Base-by-base conservation (phyloP, 2,113 vertebrate species). In the Anhinga anhinga region DNA sequence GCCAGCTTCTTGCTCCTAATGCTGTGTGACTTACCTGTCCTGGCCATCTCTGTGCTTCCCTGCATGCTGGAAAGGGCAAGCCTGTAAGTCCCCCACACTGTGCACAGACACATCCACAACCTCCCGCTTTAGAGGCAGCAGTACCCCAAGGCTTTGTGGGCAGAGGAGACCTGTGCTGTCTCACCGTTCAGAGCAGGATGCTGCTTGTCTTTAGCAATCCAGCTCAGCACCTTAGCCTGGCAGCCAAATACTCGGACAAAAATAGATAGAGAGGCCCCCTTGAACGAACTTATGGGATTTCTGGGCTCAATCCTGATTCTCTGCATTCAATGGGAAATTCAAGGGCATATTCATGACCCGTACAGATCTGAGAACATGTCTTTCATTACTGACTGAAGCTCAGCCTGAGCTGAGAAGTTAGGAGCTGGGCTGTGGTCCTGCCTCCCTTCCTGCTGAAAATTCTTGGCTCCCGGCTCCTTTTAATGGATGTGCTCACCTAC, bases 51-150 rank as follows among this genome's bases (percentile, higher is more conserved):
- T 32, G 15, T 45, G 44, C 61, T 70, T 61, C 61, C 16, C n/a
- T 66, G 42, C 15, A 7, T 26, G 32, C 72, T 3, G 5, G 59
- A 95, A 97, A 96, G 92, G 84, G 83, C 93, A 79, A 13, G 27
- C 25, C 58, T 73, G 25, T 61, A 30, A 56, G 44, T 81, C 13
- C 44, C 59, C 18, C 1, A 1, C 30, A 55, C 27, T 2, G 0
- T 18, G 11, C 7, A 18, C 0, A 0, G 42, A 19, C 62, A 55
- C 11, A 4, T 27, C 32, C 82, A 16, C 69, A 44, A 3, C 5
- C 1, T 0, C 34, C 26, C 7, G 0, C 50, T 45, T n/a, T 34
- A 81, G 69, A 76, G 86, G 69, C 86, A 72, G 52, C 30, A 93
- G 34, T 8, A 56, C 82, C 77, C 84, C 74, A 13, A 34, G 84